Percentiles rank a stretch among this genome's conserved stretches.
These are phyloP conservation scores for Macropis europaea DNA, from an alignment of 2,888 invertebrate species.

Conservation along the genomic window DNA sequence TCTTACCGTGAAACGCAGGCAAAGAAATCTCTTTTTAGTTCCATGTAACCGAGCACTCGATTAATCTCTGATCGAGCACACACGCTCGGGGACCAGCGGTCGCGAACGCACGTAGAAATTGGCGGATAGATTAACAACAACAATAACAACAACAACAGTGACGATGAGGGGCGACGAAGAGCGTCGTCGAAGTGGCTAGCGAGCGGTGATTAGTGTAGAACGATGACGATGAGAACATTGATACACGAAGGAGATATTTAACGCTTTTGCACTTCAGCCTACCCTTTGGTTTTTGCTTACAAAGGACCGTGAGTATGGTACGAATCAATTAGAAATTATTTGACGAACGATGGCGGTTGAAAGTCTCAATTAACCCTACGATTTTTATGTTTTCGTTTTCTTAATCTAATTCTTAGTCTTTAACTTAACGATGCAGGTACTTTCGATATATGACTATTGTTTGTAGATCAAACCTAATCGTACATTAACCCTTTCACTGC, in stretches of 20 bases:
- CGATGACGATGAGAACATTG: constrained; percentile 45
- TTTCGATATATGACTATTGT: too few relatives aligned
- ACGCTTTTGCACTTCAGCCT: constrained; percentile 6
- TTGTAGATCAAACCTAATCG: too few relatives aligned
- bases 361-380: too few relatives aligned
- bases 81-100: neutral
- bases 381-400: too few relatives aligned
- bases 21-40: neutral
- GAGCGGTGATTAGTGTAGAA: constrained; percentile 33
- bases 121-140: constrained; percentile 55
- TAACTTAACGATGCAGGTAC: too few relatives aligned
- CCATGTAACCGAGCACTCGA: constrained; percentile 13
- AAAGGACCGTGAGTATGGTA: too few relatives aligned
- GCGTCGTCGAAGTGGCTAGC: constrained; percentile 49
- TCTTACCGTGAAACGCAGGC: neutral
- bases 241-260: constrained; percentile 2
- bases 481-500: too few relatives aligned
- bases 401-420: too few relatives aligned
- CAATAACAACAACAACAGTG: constrained; percentile 62
- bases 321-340: too few relatives aligned
- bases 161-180: constrained; percentile 49
- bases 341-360: too few relatives aligned
- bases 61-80: constrained; percentile 14
- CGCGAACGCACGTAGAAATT: constrained; percentile 25
- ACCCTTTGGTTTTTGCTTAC: neutral